A percentile compares a stretch with the other conserved stretches of the same genome.
Conservation (phyloP, 1,140 invertebrate species). For the Carposina sasakii region DNA sequence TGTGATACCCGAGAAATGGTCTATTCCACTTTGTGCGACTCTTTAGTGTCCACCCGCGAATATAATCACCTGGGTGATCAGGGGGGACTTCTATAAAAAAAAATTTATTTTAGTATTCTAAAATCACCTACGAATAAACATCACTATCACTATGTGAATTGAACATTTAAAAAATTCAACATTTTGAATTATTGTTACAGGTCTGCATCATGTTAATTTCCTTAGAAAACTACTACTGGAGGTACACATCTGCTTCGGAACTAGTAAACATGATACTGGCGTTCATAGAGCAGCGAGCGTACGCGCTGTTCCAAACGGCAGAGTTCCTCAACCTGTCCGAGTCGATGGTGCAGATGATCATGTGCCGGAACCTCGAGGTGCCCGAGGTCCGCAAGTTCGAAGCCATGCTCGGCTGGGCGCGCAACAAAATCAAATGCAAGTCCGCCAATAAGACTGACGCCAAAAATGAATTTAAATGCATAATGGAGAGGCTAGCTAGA, state of each 20-base stretch:
- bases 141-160: too few relatives aligned
- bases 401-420: conserved; percentile 92
- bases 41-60: too few relatives aligned
- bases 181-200: too few relatives aligned
- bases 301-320: conserved; percentile 84
- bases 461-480: conserved; percentile 91
- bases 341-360: conserved; percentile 96
- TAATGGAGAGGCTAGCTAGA: conserved; percentile 90
- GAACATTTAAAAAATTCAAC: too few relatives aligned
- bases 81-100: too few relatives aligned
- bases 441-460: conserved; percentile 84
- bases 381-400: conserved; percentile 95
- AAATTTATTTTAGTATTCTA: too few relatives aligned
- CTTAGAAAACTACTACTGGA: conserved; percentile 95
- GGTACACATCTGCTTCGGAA: conserved; percentile 94
- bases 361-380: conserved; percentile 89
- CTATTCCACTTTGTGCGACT: too few relatives aligned
- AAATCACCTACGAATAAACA: too few relatives aligned
- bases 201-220: conserved; percentile 93
- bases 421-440: conserved; percentile 85
- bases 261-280: conserved; percentile 95
- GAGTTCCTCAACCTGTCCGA: conserved; percentile 92
- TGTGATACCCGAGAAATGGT: too few relatives aligned
- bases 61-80: too few relatives aligned
- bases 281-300: conserved; percentile 89